These are phyloP conservation scores for Sinosuthora webbiana DNA, from an alignment of 2,113 vertebrate genomes.

Conservation along the genomic window DNA sequence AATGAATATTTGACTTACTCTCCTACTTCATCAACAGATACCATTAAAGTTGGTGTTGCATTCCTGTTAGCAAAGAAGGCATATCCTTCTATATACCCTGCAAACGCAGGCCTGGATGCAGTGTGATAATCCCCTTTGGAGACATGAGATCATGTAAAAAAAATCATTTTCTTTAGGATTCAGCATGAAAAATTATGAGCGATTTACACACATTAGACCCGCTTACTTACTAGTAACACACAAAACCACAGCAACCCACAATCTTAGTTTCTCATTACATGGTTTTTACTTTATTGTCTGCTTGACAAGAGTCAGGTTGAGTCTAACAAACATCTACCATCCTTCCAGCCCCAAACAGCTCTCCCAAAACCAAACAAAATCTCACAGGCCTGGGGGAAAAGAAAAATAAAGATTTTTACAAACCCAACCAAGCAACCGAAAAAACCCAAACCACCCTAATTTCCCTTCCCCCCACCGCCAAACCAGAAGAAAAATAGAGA, in stretches of 20 bases:
- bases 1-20: background rate
- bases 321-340: background rate
- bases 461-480: background rate
- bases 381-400: background rate
- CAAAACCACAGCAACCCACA: background rate
- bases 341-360: background rate
- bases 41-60: fast-evolving
- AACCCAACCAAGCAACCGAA: background rate
- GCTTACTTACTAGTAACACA: background rate
- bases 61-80: background rate
- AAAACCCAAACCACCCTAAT: fast-evolving
- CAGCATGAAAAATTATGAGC: background rate
- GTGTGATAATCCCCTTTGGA: background rate
- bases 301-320: background rate
- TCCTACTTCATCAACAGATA: background rate
- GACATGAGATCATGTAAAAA: background rate
- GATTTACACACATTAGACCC: background rate
- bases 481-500: background rate
- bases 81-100: background rate
- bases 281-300: background rate
- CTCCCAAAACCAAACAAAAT: background rate
- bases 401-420: background rate
- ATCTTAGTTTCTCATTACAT: background rate
- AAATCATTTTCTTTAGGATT: background rate
- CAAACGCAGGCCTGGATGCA: background rate